Percentiles rank a stretch among this genome's conserved stretches.
phyloP scores from a whole-genome alignment of 2,113 vertebrate species.

The Oncorhynchus keta region DNA sequence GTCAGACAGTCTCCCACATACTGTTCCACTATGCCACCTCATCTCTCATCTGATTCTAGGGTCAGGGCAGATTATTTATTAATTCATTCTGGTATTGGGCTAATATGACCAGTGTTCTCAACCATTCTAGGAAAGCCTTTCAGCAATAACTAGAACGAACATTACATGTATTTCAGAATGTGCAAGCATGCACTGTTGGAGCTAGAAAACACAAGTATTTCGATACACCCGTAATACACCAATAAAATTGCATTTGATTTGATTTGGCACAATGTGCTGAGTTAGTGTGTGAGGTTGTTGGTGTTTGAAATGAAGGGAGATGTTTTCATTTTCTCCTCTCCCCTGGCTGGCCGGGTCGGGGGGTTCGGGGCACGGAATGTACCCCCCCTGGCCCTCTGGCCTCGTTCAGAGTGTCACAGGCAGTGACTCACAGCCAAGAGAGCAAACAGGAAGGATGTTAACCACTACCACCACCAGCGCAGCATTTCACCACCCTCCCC shows the following conservation, averaged over 20 bases:
- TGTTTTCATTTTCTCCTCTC: constrained; percentile 67
- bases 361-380: background rate
- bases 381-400: constrained; percentile 11
- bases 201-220: background rate
- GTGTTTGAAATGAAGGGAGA: constrained; percentile 72
- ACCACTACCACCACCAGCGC: constrained; percentile 19
- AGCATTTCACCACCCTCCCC: constrained; percentile 2
- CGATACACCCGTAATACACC: background rate
- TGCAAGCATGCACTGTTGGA: background rate
- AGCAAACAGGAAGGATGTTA: constrained; percentile 73
- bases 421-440: constrained; percentile 63
- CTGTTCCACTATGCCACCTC: background rate
- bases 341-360: constrained; percentile 5
- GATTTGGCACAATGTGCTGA: constrained; percentile 49
- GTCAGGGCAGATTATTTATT: constrained; percentile 1
- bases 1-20: background rate
- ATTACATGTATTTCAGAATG: background rate
- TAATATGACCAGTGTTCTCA: constrained; percentile 58
- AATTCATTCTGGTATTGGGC: constrained; percentile 27
- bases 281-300: constrained; percentile 66
- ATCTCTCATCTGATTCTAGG: background rate
- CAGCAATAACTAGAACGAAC: constrained; percentile 10
- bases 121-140: constrained; percentile 40
- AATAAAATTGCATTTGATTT: no score
- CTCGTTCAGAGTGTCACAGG: constrained; percentile 43